phyloP scores from a whole-genome alignment of 2,888 invertebrate genomes.

The Polymixis flavicincta region DNA sequence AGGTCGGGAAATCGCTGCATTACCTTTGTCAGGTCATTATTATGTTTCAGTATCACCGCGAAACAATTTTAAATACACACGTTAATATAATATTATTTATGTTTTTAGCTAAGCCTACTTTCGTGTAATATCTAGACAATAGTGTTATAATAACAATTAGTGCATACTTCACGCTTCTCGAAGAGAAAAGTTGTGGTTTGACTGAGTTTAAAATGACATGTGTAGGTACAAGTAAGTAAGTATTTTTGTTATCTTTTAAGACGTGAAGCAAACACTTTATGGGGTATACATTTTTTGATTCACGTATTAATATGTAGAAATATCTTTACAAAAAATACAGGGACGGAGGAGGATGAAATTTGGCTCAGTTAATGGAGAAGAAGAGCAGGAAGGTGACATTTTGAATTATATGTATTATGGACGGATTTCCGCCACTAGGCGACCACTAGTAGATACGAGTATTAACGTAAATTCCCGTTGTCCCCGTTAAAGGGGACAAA shows the following conservation, averaged over 20 bases:
- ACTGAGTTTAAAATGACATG: background rate
- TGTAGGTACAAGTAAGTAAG: background rate
- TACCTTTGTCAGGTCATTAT: constrained; percentile 52
- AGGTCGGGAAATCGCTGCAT: constrained; percentile 56
- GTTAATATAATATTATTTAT: constrained; percentile 16
- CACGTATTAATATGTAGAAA: no score
- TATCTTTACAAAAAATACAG: no score
- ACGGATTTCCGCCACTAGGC: no score
- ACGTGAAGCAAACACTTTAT: no score
- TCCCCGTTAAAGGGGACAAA: no score
- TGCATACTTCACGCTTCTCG: constrained; percentile 33
- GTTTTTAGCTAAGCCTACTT: background rate
- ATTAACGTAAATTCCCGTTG: no score
- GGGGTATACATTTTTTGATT: no score
- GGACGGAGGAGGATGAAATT: no score
- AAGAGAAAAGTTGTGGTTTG: background rate
- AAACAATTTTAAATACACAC: constrained; percentile 30
- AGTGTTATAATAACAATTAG: constrained; percentile 13
- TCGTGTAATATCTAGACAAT: constrained; percentile 15
- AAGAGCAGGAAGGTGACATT: no score
- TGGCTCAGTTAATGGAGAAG: no score
- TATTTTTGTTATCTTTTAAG: background rate
- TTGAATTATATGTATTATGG: no score
- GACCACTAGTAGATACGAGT: no score
- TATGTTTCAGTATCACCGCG: constrained; percentile 19